A percentile compares a stretch with the other conserved stretches of the same genome.
These are phyloP conservation scores for Falco peregrinus DNA, from an alignment of 2,797 vertebrate genomes.

Conservation along the genomic window DNA sequence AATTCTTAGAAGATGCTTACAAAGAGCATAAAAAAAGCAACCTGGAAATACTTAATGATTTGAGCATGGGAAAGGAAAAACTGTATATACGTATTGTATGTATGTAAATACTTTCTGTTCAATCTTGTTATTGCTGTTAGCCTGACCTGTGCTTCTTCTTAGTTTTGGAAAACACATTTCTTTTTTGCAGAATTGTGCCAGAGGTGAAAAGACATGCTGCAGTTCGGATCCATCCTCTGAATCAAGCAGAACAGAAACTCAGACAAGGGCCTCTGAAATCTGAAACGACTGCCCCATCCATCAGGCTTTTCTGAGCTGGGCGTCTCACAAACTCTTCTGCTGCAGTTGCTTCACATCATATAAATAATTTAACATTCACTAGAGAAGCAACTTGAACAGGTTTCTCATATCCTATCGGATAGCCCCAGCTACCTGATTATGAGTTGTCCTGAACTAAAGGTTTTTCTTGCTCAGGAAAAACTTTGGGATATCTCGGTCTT, in stretches of 20 bases:
- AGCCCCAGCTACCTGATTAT: background rate
- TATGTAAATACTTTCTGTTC: background rate
- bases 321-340: background rate
- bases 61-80: background rate
- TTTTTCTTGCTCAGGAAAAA: background rate
- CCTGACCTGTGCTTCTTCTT: background rate
- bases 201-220: background rate
- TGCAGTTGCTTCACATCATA: background rate
- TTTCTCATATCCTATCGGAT: background rate
- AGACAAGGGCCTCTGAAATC: background rate
- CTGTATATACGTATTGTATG: background rate
- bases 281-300: background rate
- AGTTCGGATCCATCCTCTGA: background rate
- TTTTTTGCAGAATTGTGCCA: background rate
- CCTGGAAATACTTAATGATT: background rate
- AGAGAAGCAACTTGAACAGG: background rate
- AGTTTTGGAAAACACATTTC: background rate
- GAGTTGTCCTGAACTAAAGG: background rate
- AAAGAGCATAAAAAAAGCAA: background rate
- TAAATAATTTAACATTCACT: conserved; percentile 25
- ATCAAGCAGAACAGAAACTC: background rate
- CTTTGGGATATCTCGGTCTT: background rate
- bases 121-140: background rate
- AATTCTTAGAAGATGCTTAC: background rate
- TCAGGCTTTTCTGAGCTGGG: background rate